A percentile compares a stretch with the other conserved stretches of the same genome.
These are phyloP conservation scores for Sitobion miscanthi DNA, from an alignment of 1,140 invertebrate species.

Conservation along the genomic window DNA sequence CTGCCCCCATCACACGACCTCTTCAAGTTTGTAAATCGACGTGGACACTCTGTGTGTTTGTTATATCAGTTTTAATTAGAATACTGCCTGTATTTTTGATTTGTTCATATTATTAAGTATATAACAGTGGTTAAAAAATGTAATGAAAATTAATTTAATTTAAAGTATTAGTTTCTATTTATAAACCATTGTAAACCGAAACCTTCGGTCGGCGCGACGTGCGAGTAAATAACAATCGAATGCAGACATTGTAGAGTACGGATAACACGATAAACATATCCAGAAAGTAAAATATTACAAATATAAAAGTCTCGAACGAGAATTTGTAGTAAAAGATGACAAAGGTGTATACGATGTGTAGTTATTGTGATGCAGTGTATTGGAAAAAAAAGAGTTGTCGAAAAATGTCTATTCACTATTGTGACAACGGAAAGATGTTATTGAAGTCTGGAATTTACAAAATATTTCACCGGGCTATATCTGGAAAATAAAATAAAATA, in stretches of 20 bases:
- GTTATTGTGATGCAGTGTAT: slow-evolving; percentile 31
- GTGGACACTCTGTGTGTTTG: not conserved
- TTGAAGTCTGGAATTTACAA: slow-evolving; percentile 26
- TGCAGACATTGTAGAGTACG: not conserved
- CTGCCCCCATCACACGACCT: not conserved
- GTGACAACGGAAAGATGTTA: slow-evolving; percentile 27
- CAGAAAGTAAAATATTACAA: slow-evolving; percentile 9
- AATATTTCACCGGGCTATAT: not conserved
- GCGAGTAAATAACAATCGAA: not conserved
- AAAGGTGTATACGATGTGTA: slow-evolving; percentile 40
- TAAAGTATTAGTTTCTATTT: not conserved
- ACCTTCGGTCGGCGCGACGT: not conserved
- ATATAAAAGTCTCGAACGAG: slow-evolving; percentile 11
- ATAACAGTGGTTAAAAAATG: not conserved
- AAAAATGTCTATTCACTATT: slow-evolving; percentile 26
- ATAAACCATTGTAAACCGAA: not conserved
- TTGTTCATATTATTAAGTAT: not conserved
- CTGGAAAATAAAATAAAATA: slow-evolving; percentile 25
- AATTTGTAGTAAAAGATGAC: slow-evolving; percentile 9
- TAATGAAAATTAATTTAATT: not conserved
- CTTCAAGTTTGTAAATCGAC: not conserved
- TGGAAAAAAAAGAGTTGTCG: slow-evolving; percentile 34
- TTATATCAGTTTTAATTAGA: not conserved
- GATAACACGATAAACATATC: not conserved
- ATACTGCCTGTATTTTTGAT: not conserved